Evolutionary conservation across 2,888 invertebrate genomes (phyloP).

Genomic region (Hydropsyche betteni): DNA sequence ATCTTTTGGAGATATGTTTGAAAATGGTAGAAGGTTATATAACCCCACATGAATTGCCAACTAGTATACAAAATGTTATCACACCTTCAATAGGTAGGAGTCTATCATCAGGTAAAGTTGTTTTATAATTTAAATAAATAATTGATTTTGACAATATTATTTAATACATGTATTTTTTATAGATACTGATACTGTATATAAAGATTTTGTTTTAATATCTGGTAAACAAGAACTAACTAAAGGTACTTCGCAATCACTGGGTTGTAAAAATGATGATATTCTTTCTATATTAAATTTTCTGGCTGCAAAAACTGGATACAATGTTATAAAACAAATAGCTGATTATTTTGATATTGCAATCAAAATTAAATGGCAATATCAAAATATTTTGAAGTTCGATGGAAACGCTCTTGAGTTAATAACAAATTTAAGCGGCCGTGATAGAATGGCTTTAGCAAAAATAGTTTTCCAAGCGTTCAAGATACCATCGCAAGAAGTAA

Average conservation of each 20-base stretch:
- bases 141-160: neutral
- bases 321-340: conserved; percentile 60
- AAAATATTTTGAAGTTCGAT: conserved; percentile 62
- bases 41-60: conserved; percentile 70
- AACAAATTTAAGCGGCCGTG: conserved; percentile 62
- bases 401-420: conserved; percentile 63
- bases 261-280: conserved; percentile 62
- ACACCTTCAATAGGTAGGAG: conserved; percentile 58
- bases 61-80: conserved; percentile 69
- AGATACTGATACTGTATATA: conserved; percentile 64
- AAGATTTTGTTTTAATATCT: conserved; percentile 63
- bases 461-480: conserved; percentile 64
- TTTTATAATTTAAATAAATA: too few species aligned
- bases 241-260: conserved; percentile 59
- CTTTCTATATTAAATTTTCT: conserved; percentile 62
- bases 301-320: conserved; percentile 59
- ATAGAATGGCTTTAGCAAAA: conserved; percentile 63
- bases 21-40: conserved; percentile 72
- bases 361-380: conserved; percentile 64
- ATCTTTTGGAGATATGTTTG: conserved; percentile 70
- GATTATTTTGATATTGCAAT: conserved; percentile 55
- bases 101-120: conserved; percentile 57
- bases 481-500: conserved; percentile 62
- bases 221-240: conserved; percentile 60
- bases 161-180: conserved; percentile 31